Evolutionary conservation across 2,797 vertebrate genomes (phyloP).

Genomic region (Steatocranus sp.): DNA sequence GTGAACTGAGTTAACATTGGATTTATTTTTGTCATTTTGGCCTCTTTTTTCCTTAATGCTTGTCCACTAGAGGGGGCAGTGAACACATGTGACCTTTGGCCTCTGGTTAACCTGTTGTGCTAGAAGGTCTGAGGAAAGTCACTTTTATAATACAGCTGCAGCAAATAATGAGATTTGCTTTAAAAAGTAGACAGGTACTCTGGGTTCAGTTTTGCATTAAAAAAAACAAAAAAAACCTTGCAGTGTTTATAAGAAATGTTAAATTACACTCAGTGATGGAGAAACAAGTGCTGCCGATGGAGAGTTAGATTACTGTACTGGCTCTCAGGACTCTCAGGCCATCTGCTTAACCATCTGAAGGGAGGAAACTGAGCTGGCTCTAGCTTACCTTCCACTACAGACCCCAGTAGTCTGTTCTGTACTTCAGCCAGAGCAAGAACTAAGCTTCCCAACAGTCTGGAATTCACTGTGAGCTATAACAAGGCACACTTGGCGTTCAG

Average conservation of each 20-base stretch:
- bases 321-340: constrained; percentile 33
- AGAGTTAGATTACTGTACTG: constrained; percentile 15
- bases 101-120: background rate
- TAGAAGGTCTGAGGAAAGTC: background rate
- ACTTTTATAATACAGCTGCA: background rate
- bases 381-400: constrained; percentile 16
- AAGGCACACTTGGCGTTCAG: constrained; percentile 5
- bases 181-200: background rate
- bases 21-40: background rate
- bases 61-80: constrained; percentile 57
- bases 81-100: constrained; percentile 34
- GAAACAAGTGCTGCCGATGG: background rate
- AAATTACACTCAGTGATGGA: background rate
- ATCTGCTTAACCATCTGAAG: constrained; percentile 67
- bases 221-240: background rate
- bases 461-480: constrained; percentile 25
- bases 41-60: background rate
- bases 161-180: background rate
- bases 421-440: constrained; percentile 33
- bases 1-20: background rate
- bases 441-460: constrained; percentile 36
- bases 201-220: background rate
- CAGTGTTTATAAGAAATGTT: background rate
- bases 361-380: constrained; percentile 41
- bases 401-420: constrained; percentile 20